Base-by-base conservation (phyloP, 64 coral and sea anemone species). In the Porites lutea region DNA sequence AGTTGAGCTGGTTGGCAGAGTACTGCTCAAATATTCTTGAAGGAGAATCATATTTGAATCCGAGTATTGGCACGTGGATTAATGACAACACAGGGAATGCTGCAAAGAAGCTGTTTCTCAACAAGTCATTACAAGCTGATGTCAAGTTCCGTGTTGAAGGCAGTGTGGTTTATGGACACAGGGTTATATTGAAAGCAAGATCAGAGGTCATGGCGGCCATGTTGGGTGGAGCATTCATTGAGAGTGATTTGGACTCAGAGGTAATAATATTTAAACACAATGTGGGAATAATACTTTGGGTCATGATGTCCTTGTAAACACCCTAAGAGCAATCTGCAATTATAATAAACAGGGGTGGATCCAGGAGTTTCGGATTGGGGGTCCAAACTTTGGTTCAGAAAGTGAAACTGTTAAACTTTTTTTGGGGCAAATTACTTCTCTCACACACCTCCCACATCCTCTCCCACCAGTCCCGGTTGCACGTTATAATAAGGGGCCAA, bases 141-240 rank as follows among this genome's bases (percentile, higher is more conserved):
- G 78, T 98, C 46, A 74, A 86, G 21, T 98, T 98, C 58, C 48
- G 70, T 79, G 96, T 98, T 49, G 92, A 98, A 88, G 96, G 89
- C 14, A 75, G 55, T 19, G 21, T 72, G 19, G 78, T 98, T 13
- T 92, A 92, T 87, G 96, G 88, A 20, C 96, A 98, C 85, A 98
- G 94, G 45, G 77, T 90, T 59, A 90, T 98, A 18, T 64, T 98
- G 71, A 95, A 86, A 73, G 83, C 96, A 73, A 94, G 96, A 48
- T 98, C 88, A 46, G 90, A 91, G 27, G 96, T 98, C 18, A 98
- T 98, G 96, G 89, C 89, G 11, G 96, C 96, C 12, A 98, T 98
- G 96, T 62, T 98, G 23, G 86, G 96, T 47, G 96, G 96, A 52
- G 59, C 84, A 19, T 98, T 98, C 12, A 95, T 75, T 62, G 96